Percentiles rank a stretch among this genome's conserved stretches.
Evolutionary conservation across 1,140 invertebrate species (phyloP).

Genomic region (Cataglyphis hispanica): DNA sequence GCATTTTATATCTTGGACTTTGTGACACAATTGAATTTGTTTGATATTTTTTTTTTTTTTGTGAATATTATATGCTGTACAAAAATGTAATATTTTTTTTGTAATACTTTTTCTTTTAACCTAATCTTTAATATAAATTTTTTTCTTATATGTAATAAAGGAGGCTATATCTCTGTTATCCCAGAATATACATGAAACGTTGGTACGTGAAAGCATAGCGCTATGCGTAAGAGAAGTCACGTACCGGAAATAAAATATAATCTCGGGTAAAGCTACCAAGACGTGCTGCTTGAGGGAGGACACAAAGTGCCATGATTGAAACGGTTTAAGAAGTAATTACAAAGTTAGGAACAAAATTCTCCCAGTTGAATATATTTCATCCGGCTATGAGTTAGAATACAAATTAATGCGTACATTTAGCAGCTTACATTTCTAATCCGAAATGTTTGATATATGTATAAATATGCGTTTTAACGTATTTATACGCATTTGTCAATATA

Average conservation of each 20-base stretch:
- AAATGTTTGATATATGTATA: background rate
- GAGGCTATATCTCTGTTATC: background rate
- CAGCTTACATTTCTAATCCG: background rate
- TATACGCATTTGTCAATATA: background rate
- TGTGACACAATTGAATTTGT: constrained; percentile 19
- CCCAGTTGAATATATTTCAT: constrained; percentile 36
- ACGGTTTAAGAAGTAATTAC: constrained; percentile 57
- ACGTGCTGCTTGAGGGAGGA: constrained; percentile 28
- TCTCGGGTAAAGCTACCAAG: constrained; percentile 44
- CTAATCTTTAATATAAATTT: constrained; percentile 15
- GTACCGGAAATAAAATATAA: constrained; percentile 59
- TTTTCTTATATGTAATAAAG: background rate
- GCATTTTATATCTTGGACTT: constrained; percentile 13
- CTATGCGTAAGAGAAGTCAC: constrained; percentile 45
- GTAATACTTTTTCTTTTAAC: background rate
- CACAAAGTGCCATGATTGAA: constrained; percentile 51
- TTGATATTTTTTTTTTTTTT: constrained; percentile 24
- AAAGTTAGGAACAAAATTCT: constrained; percentile 41
- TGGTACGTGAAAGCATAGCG: constrained; percentile 3
- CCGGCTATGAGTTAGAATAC: background rate
- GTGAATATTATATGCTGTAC: background rate
- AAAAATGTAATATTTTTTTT: background rate
- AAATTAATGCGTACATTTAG: constrained; percentile 3
- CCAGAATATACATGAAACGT: constrained; percentile 20
- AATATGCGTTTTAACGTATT: background rate